Conservation (phyloP, 2,113 vertebrate genomes). For the Triplophysa tibetana region DNA sequence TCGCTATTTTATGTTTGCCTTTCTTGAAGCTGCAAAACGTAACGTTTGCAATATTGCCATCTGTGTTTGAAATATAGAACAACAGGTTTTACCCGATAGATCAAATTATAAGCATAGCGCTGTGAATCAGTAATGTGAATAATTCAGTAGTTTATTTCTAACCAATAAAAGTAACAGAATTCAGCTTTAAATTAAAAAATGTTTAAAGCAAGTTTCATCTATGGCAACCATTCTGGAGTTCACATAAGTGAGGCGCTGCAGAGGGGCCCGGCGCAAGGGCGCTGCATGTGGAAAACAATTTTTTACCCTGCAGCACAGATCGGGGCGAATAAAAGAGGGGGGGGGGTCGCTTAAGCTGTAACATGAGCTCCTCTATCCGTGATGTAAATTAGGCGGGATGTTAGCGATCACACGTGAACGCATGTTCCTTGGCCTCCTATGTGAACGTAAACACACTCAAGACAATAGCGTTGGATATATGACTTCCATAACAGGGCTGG, state of each 20-base stretch:
- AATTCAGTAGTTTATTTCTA: too few species aligned
- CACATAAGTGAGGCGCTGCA: neutral
- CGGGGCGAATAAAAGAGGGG: constrained; percentile 4
- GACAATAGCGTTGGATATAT: constrained; percentile 26
- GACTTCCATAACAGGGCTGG: constrained; percentile 32
- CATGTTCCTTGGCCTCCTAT: constrained; percentile 60
- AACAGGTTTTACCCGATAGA: too few species aligned
- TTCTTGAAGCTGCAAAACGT: too few species aligned
- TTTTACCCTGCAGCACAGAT: constrained; percentile 3
- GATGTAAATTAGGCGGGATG: constrained; percentile 70
- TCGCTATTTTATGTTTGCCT: too few species aligned
- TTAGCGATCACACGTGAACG: constrained; percentile 73
- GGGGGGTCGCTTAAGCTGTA: constrained; percentile 55
- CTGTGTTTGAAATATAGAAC: too few species aligned
- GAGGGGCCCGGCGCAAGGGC: constrained; percentile 1
- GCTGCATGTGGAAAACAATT: constrained; percentile 43
- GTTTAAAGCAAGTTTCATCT: neutral
- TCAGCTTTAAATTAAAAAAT: neutral
- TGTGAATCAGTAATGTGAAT: neutral
- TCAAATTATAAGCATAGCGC: too few species aligned
- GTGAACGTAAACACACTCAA: constrained; percentile 53
- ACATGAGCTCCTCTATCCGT: constrained; percentile 61
- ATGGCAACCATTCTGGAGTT: constrained; percentile 16
- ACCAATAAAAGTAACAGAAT: too few species aligned
- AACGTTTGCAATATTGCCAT: too few species aligned